These are phyloP conservation scores for Megaceryle alcyon DNA, from an alignment of 2,797 vertebrate genomes.

Conservation along the genomic window DNA sequence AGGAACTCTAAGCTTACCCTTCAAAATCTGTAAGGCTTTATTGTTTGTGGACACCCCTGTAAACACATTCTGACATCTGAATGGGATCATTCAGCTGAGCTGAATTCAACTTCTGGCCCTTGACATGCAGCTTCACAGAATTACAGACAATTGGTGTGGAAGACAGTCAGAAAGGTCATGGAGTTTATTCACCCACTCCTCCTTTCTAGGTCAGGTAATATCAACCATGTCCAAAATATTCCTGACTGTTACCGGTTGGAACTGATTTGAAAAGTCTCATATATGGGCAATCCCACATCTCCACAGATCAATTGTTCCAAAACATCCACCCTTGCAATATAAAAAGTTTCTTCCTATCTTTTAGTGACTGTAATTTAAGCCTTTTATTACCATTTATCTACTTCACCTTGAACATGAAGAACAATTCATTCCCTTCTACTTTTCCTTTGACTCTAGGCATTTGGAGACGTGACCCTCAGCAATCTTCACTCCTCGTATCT, in stretches of 20 bases:
- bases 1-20: not conserved
- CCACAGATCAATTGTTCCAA: not conserved
- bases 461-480: not conserved
- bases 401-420: not conserved
- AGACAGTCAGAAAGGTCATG: not conserved
- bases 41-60: not conserved
- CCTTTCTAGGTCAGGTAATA: not conserved
- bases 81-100: not conserved
- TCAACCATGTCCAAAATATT: not conserved
- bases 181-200: not conserved
- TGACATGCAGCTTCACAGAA: not conserved
- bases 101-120: not conserved
- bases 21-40: not conserved
- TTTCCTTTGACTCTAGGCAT: not conserved
- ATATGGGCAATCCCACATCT: not conserved
- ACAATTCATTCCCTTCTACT: not conserved
- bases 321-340: not conserved
- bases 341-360: not conserved
- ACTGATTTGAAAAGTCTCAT: not conserved
- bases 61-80: not conserved
- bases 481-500: not conserved
- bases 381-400: rapidly evolving
- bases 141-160: not conserved
- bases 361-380: not conserved
- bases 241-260: not conserved